Evolutionary conservation across 2,888 invertebrate genomes (phyloP).

Genomic region (Brachypterus glaber): DNA sequence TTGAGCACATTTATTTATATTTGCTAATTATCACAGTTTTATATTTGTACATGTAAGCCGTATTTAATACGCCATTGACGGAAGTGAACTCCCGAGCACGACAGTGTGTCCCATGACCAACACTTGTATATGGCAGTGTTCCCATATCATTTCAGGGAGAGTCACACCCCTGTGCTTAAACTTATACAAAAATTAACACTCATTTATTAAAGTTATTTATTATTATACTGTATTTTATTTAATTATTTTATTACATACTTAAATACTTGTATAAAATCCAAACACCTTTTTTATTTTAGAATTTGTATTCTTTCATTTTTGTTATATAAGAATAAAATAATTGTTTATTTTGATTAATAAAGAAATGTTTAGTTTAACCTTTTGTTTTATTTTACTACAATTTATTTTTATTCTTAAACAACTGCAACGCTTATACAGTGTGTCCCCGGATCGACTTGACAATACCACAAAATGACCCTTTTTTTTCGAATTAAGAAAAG

Average conservation of each 20-base stretch:
- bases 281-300: neutral
- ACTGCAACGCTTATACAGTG: too few species aligned
- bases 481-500: too few species aligned
- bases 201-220: neutral
- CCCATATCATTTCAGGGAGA: too few species aligned
- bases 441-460: too few species aligned
- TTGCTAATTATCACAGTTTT: neutral
- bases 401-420: neutral
- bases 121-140: too few species aligned
- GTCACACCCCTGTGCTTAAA: neutral
- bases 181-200: neutral
- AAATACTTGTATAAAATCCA: neutral
- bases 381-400: neutral
- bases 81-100: neutral
- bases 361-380: neutral
- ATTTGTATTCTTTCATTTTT: neutral
- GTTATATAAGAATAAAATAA: neutral
- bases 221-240: neutral
- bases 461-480: too few species aligned
- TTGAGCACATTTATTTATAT: neutral
- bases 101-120: neutral
- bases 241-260: neutral
- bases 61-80: neutral
- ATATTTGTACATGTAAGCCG: neutral
- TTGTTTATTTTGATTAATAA: neutral